These are phyloP conservation scores for Atlantisia rogersi DNA, from an alignment of 2,113 vertebrate species.

Conservation along the genomic window DNA sequence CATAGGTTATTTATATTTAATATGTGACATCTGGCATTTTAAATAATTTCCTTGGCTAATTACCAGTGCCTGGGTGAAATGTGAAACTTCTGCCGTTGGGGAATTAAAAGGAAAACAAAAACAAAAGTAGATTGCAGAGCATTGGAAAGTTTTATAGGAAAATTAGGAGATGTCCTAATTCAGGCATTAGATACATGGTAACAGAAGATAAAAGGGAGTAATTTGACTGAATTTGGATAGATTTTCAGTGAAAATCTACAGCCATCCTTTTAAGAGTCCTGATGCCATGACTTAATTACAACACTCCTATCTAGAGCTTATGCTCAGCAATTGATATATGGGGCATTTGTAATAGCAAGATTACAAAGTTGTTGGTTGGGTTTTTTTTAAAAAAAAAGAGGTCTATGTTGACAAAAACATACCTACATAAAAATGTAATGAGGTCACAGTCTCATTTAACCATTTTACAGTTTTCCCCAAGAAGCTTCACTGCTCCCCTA, in stretches of 20 bases:
- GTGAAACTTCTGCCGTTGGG: slow-evolving; percentile 31
- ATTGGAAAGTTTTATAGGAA: slow-evolving; percentile 7
- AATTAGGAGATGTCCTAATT: slow-evolving; percentile 11
- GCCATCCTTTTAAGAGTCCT: not conserved
- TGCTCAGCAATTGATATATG: slow-evolving; percentile 20
- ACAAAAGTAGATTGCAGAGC: slow-evolving; percentile 25
- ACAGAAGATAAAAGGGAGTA: not conserved
- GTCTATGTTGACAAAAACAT: slow-evolving; percentile 14
- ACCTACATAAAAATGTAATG: slow-evolving; percentile 38
- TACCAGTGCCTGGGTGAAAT: slow-evolving; percentile 58
- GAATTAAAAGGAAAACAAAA: slow-evolving; percentile 48
- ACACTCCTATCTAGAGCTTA: not conserved
- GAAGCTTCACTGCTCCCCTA: not conserved
- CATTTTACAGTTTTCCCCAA: slow-evolving; percentile 26
- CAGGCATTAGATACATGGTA: not conserved
- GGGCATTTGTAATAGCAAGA: slow-evolving; percentile 38
- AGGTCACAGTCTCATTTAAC: slow-evolving; percentile 18
- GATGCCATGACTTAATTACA: not conserved
- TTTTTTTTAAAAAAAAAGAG: not conserved
- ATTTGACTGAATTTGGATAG: not conserved
- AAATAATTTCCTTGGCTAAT: slow-evolving; percentile 67
- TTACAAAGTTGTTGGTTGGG: not conserved
- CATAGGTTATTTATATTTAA: slow-evolving; percentile 66
- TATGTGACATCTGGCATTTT: slow-evolving; percentile 59
- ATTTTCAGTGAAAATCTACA: not conserved